Base-by-base conservation (phyloP, 2,888 invertebrate genomes). In the Cephus sareptanus region DNA sequence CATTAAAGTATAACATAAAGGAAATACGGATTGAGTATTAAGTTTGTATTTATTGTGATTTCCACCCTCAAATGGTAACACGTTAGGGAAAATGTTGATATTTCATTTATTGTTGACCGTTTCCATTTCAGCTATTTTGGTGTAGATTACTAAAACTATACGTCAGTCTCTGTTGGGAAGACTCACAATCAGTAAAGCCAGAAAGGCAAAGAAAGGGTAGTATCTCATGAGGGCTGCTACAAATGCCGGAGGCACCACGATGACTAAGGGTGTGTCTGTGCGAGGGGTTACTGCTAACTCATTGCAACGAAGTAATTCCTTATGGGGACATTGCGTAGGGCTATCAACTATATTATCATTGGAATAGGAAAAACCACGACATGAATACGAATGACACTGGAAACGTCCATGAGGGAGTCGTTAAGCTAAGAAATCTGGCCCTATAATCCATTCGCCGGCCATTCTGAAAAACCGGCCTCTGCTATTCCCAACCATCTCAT, bases 291-390 rank as follows among this genome's bases (percentile, higher is more conserved):
- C 9, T 37, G 76, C 37, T n/a, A 37, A 74, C 68, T 74, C 33
- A 34, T 30, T 56, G 40, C 30, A 15, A 75, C 73, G 68, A 69
- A 73, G 70, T 68, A 78, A 77, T 77, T 78, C 73, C 75, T 78
- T n/a, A 37, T 71, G 73, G 76, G 56, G 68, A 73, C 75, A 78
- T 78, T 75, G 75, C 75, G 75, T 71, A 68, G 35, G 30, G 35
- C 76, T 75, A 78, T 76, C 76, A 78, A 76, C 78, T 34, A 76
- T 69, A 76, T 76, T 76, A 78, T 76, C 76, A 78, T 75, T 76
- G 78, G 78, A 75, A 76, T 78, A 76, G 78, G 78, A 78, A 78
- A 78, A 78, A 78, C 77, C 77, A 73, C 70, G 75, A 71, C 73
- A 56, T 75, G 76, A 78, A 78, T 76, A 76, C 78, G 78, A 78